A percentile compares a stretch with the other conserved stretches of the same genome.
Conservation (phyloP, 2,797 vertebrate species). For the Manis pentadactyla region DNA sequence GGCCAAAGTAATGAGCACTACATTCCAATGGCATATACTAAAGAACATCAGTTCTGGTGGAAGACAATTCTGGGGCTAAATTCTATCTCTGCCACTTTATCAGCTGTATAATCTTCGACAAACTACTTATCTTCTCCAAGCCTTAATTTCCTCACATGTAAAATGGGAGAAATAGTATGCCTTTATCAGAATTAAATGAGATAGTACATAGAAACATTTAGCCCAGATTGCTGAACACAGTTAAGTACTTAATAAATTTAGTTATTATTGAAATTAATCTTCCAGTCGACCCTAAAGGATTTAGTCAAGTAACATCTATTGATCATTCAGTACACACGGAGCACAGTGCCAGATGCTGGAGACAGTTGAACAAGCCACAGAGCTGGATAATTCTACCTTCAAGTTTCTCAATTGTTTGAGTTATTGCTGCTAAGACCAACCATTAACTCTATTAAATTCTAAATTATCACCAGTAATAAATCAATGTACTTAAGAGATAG, state of each 20-base stretch:
- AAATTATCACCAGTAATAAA: slow-evolving; percentile 48
- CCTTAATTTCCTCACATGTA: not conserved
- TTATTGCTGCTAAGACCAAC: not conserved
- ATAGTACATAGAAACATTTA: not conserved
- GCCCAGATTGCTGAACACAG: not conserved
- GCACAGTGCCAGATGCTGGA: not conserved
- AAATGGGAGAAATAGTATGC: not conserved
- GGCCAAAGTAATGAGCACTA: not conserved
- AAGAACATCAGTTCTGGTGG: not conserved
- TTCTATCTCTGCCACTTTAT: not conserved
- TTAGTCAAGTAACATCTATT: not conserved
- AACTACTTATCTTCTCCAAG: not conserved
- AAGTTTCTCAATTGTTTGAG: slow-evolving; percentile 42
- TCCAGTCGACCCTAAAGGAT: not conserved
- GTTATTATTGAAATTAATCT: slow-evolving; percentile 5
- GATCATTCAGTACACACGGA: not conserved
- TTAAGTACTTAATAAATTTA: not conserved
- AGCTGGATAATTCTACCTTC: not conserved
- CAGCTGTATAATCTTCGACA: not conserved
- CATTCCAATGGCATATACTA: not conserved
- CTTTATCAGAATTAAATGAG: not conserved
- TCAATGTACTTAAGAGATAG: slow-evolving; percentile 28
- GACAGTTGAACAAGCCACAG: not conserved
- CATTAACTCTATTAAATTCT: slow-evolving; percentile 40
- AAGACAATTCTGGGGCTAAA: not conserved